Conservation (phyloP, 2,113 vertebrate genomes). For the Hemiprocne comata region DNA sequence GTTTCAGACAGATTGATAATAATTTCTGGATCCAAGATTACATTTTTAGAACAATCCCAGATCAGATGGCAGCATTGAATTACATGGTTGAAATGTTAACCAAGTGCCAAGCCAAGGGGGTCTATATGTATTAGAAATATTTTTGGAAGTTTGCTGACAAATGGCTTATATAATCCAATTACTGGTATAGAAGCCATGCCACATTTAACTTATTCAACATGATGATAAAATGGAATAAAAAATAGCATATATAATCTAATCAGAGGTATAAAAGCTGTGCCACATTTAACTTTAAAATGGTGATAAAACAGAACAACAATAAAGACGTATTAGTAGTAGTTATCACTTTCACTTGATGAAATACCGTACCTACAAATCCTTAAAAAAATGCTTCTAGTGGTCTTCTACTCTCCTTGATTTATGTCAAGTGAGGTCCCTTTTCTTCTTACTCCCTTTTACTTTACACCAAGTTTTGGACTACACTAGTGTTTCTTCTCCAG, state of each 20-base stretch:
- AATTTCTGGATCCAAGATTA: not conserved
- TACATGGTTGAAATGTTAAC: not conserved
- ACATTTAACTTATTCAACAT: not conserved
- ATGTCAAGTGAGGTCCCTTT: not conserved
- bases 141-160: not conserved
- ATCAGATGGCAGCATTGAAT: not conserved
- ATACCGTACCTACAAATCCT: not conserved
- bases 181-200: not conserved
- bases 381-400: not conserved
- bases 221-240: not conserved
- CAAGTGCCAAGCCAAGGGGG: not conserved
- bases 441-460: accelerated
- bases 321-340: not conserved
- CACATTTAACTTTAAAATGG: no score
- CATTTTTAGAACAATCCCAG: not conserved
- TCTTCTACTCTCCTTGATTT: not conserved
- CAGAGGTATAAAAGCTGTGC: no score
- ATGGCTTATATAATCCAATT: not conserved
- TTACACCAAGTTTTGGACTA: not conserved
- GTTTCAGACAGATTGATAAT: not conserved
- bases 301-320: no score
- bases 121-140: not conserved
- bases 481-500: not conserved
- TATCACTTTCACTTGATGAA: not conserved
- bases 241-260: no score